These are phyloP conservation scores for Andricus curvator DNA, from an alignment of 2,888 invertebrate species.

Conservation along the genomic window DNA sequence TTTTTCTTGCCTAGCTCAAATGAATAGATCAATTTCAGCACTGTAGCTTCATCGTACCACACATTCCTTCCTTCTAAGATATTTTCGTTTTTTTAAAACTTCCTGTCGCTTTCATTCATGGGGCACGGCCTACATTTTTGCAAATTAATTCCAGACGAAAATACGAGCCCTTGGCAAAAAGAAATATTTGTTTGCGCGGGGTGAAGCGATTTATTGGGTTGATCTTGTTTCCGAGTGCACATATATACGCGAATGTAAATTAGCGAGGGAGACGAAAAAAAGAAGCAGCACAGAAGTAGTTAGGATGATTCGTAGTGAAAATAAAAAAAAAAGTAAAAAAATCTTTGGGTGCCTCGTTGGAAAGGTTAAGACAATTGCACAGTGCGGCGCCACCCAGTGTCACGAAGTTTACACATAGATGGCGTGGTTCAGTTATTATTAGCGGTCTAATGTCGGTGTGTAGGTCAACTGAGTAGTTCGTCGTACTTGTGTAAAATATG, in stretches of 20 bases:
- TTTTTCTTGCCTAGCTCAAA: no score
- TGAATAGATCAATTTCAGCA: no score
- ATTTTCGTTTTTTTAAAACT: not conserved
- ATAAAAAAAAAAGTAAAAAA: conserved; percentile 4
- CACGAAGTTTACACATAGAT: conserved; percentile 42
- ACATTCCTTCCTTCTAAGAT: not conserved
- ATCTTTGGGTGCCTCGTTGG: not conserved
- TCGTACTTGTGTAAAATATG: conserved; percentile 52
- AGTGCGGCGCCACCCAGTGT: conserved; percentile 52
- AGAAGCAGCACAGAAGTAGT: not conserved
- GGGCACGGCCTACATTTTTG: not conserved
- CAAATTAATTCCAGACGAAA: conserved; percentile 23
- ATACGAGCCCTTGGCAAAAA: conserved; percentile 34
- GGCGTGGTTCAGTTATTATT: conserved; percentile 62
- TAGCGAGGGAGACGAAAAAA: conserved; percentile 4
- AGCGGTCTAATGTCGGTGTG: conserved; percentile 66
- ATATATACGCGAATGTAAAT: not conserved
- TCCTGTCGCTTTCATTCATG: conserved; percentile 15
- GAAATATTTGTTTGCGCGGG: conserved; percentile 21
- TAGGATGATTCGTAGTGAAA: not conserved
- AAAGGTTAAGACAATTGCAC: conserved; percentile 13
- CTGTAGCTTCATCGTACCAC: no score
- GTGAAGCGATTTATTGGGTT: conserved; percentile 27
- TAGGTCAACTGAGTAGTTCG: conserved; percentile 64
- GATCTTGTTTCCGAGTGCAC: not conserved